Base-by-base conservation (phyloP, 1,140 invertebrate species). In the Microplitis mediator region DNA sequence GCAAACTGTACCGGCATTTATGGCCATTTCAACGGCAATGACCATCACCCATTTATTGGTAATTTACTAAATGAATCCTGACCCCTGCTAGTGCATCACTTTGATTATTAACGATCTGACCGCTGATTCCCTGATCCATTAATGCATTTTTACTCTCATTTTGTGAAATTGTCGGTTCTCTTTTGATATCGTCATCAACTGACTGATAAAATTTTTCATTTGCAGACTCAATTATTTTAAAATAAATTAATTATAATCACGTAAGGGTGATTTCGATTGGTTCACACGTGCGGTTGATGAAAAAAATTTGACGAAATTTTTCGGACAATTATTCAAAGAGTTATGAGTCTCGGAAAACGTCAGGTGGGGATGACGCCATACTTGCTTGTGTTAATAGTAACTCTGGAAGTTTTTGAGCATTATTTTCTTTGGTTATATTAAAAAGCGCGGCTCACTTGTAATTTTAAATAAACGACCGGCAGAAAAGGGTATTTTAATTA, bases 21-120 rank as follows among this genome's bases (percentile, higher is more conserved):
- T 76, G 76, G 80, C 79, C 77, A 77, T 78, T 78, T 73, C 69
- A 64, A 69, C 73, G 39, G 78, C 80, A 80, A 85, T 83, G 81
- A 81, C 82, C 81, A 85, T 85, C 82, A 81, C 16, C 74, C 81
- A 86, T 87, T 87, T 86, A 86, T 86, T 85, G 85, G 81, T 85
- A 86, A 87, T 87, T 87, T 86, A 85, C 85, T 86, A 85, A 87
- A 87, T 87, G 85, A 86, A 87, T 81, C 80, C 78, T 81, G 77
- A 73, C 77, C 79, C 76, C 71, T 73, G 4, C n/a, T 58, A 58
- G 8, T 23, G 76, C 75, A 76, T 80, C 77, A 78, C 78, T 75
- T 65, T 74, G 77, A 79, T 81, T 80, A 81, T 81, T 81, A 80
- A 72, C 74, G 34, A 66, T 61, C 60, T 68, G 50, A 14, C 52